Conservation (phyloP, 1,140 invertebrate species). For the Subanguina moxae region DNA sequence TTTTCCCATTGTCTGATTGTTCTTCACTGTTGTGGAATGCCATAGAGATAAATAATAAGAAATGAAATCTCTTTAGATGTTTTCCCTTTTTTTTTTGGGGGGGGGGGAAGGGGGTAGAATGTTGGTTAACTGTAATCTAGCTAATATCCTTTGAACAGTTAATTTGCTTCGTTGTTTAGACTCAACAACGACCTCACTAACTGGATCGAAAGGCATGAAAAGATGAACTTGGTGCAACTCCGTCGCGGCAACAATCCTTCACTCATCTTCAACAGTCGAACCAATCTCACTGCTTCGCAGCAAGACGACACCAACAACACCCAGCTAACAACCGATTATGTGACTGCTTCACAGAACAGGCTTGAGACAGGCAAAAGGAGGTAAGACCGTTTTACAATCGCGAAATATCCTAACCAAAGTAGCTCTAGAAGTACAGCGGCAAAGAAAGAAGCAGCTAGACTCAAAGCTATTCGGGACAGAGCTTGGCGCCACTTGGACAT, state of each 20-base stretch:
- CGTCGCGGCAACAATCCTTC: slow-evolving; percentile 29
- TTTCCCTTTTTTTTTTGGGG: too few species aligned
- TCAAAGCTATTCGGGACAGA: slow-evolving; percentile 17
- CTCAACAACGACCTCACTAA: slow-evolving; percentile 29
- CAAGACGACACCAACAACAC: neutral
- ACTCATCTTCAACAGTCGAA: slow-evolving; percentile 33
- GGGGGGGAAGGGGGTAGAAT: too few species aligned
- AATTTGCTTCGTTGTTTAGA: slow-evolving; percentile 10
- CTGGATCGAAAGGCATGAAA: slow-evolving; percentile 38
- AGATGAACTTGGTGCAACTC: slow-evolving; percentile 39
- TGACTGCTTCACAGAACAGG: too few species aligned
- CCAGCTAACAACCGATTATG: neutral
- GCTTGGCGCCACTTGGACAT: slow-evolving; percentile 21
- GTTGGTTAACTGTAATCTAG: too few species aligned
- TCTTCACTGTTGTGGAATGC: neutral
- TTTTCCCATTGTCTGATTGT: neutral
- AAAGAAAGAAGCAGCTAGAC: slow-evolving; percentile 17
- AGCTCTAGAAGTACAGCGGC: neutral
- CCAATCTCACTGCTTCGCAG: slow-evolving; percentile 7
- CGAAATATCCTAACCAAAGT: neutral
- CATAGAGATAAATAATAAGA: too few species aligned
- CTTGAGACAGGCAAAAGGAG: too few species aligned
- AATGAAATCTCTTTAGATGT: too few species aligned
- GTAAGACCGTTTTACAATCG: too few species aligned
- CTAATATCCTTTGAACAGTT: neutral